phyloP scores from a whole-genome alignment of 2,888 invertebrate species.

The Odontocolon sp. region DNA sequence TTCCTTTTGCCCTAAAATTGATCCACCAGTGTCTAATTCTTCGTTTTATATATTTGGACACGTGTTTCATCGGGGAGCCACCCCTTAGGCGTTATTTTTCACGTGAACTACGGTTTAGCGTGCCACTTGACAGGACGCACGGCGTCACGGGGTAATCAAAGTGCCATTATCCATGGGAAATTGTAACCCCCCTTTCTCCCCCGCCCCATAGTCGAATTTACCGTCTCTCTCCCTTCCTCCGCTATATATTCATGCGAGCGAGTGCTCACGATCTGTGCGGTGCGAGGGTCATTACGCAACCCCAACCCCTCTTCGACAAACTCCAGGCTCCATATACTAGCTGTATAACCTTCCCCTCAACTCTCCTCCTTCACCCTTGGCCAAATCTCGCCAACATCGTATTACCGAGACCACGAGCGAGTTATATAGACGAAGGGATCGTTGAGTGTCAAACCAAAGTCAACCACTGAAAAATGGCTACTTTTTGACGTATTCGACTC shows the following conservation, averaged over 20 bases:
- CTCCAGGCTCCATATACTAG: constrained; percentile 41
- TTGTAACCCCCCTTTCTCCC: constrained; percentile 73
- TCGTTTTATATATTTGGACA: constrained; percentile 43
- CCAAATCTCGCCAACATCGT: constrained; percentile 48
- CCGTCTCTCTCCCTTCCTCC: constrained; percentile 49
- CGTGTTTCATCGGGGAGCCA: constrained; percentile 53
- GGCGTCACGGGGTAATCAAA: constrained; percentile 80
- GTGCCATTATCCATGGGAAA: constrained; percentile 80
- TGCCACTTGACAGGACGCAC: constrained; percentile 77
- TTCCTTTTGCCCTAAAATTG: neutral
- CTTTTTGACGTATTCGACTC: no score
- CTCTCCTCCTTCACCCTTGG: constrained; percentile 52
- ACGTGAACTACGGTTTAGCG: constrained; percentile 71
- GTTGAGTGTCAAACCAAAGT: constrained; percentile 74
- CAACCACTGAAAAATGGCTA: constrained; percentile 76
- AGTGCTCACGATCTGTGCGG: constrained; percentile 54
- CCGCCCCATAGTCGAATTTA: constrained; percentile 53
- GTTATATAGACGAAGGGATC: constrained; percentile 66
- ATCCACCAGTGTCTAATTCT: no score
- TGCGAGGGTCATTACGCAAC: constrained; percentile 58
- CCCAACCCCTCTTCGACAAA: constrained; percentile 35
- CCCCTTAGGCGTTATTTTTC: constrained; percentile 64
- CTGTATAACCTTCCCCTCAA: constrained; percentile 38
- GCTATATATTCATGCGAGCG: constrained; percentile 67
- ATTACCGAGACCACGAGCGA: constrained; percentile 59